Evolutionary conservation across 2,113 vertebrate genomes (phyloP).

Genomic region (Rynchops niger): DNA sequence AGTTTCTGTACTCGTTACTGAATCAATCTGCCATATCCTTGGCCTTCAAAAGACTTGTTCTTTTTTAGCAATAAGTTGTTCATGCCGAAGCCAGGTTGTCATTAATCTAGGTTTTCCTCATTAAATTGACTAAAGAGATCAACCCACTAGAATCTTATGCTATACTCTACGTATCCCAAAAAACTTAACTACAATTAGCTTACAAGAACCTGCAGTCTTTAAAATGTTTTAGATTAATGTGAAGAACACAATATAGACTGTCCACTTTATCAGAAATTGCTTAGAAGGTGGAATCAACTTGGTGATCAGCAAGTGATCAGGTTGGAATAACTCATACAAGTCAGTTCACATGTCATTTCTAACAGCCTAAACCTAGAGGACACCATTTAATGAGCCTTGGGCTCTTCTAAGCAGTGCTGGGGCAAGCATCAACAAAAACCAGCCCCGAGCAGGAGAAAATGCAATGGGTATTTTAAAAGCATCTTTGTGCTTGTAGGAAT

Average conservation of each 20-base stretch:
- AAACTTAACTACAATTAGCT: not conserved
- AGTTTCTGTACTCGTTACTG: not conserved
- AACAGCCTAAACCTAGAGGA: not conserved
- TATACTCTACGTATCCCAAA: not conserved
- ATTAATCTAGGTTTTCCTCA: not conserved
- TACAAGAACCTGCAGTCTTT: not conserved
- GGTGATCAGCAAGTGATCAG: not conserved
- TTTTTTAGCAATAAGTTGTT: not conserved
- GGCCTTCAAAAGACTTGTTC: not conserved
- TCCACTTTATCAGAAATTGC: not conserved
- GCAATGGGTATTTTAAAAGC: not conserved
- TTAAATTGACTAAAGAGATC: not conserved
- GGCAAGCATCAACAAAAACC: not conserved
- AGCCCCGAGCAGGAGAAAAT: not conserved
- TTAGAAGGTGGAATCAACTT: not conserved
- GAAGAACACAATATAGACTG: not conserved
- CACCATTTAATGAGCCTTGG: not conserved
- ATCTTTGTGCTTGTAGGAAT: not conserved
- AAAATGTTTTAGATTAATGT: not conserved
- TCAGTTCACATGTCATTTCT: not conserved
- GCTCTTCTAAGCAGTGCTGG: not conserved
- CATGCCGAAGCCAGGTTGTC: not conserved
- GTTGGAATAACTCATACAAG: not conserved
- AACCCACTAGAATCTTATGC: not conserved
- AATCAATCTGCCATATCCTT: not conserved